A percentile compares a stretch with the other conserved stretches of the same genome.
These are phyloP conservation scores for Stegostoma tigrinum DNA, from an alignment of 2,113 vertebrate species.

Conservation along the genomic window DNA sequence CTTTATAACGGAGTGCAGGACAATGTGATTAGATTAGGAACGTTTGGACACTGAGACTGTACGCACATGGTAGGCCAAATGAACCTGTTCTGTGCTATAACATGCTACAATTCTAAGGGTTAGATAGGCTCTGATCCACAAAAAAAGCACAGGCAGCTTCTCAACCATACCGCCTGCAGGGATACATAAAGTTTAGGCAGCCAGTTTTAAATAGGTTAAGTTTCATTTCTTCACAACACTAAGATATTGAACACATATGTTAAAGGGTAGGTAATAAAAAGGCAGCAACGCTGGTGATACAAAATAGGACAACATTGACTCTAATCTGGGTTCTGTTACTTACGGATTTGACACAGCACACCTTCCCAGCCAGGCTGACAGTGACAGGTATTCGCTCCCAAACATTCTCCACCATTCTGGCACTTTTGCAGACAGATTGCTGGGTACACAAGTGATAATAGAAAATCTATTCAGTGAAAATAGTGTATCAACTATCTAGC, in stretches of 20 bases:
- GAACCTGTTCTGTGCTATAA: not conserved
- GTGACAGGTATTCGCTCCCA: constrained; percentile 54
- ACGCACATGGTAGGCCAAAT: not conserved
- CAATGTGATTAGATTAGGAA: not conserved
- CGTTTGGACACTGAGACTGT: not conserved
- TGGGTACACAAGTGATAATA: constrained; percentile 39
- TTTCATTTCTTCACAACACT: not conserved
- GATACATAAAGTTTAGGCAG: not conserved
- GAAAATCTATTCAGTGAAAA: constrained; percentile 14
- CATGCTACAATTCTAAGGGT: not conserved
- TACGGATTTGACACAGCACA: constrained; percentile 60
- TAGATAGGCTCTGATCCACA: not conserved
- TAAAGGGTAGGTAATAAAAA: not conserved
- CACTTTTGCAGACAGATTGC: constrained; percentile 64
- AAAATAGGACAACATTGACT: not conserved
- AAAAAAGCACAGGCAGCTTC: not conserved
- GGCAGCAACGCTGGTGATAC: not conserved
- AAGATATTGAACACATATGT: not conserved
- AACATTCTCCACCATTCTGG: constrained; percentile 56
- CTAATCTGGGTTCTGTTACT: constrained; percentile 46
- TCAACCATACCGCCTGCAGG: not conserved
- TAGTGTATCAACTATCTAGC: too few relatives aligned
- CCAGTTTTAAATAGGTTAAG: not conserved
- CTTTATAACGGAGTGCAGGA: not conserved
- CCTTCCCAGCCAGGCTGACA: constrained; percentile 54